phyloP scores from a whole-genome alignment of 2,113 vertebrate genomes.

The Bufo gargarizans region DNA sequence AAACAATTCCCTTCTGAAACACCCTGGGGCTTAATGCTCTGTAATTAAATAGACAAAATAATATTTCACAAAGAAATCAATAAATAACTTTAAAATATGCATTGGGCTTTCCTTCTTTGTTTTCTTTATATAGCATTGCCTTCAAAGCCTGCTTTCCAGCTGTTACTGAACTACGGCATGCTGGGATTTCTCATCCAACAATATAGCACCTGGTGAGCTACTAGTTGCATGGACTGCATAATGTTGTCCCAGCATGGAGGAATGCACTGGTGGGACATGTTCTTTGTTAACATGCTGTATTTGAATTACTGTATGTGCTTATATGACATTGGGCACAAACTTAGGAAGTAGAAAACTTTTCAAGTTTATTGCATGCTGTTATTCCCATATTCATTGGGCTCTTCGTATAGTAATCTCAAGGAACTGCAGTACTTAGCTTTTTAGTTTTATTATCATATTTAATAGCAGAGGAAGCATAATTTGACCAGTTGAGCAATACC shows the following conservation, averaged over 20 bases:
- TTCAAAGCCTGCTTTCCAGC: conserved; percentile 22
- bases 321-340: too few relatives aligned
- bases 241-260: conserved; percentile 1
- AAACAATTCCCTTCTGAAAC: background rate
- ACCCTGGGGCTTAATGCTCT: background rate
- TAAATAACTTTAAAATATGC: conserved; percentile 8
- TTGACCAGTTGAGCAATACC: too few relatives aligned
- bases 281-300: background rate
- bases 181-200: conserved; percentile 16
- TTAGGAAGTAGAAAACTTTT: too few relatives aligned
- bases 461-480: too few relatives aligned
- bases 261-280: background rate
- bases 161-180: conserved; percentile 12
- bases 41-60: conserved; percentile 33
- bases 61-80: conserved; percentile 29
- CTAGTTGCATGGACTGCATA: background rate
- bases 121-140: background rate
- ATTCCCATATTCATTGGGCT: too few relatives aligned
- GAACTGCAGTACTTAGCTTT: too few relatives aligned
- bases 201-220: conserved; percentile 27
- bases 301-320: too few relatives aligned
- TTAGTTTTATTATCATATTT: too few relatives aligned
- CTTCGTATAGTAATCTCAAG: too few relatives aligned
- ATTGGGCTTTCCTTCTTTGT: background rate
- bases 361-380: too few relatives aligned